Conservation (phyloP, 1,140 invertebrate species). For the Pteromalus puparum region DNA sequence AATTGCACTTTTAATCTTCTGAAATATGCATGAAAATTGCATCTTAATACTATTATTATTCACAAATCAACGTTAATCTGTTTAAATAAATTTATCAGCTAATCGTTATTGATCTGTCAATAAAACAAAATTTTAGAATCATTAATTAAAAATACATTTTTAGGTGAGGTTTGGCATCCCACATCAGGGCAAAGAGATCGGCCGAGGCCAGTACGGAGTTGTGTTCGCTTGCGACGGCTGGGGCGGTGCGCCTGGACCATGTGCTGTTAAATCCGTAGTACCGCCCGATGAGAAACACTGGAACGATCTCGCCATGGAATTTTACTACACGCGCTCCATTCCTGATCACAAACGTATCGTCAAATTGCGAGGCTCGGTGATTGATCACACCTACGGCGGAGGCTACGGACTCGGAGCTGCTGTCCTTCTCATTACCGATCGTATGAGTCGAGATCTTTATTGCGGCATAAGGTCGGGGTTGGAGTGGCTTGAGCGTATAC, state of each 20-base stretch:
- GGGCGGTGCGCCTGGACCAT: conserved; percentile 82
- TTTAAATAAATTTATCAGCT: too few relatives aligned
- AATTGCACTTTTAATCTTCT: neutral
- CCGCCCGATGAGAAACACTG: conserved; percentile 94
- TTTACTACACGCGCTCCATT: conserved; percentile 91
- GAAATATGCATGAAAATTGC: neutral
- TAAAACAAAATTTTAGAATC: neutral
- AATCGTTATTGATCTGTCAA: neutral
- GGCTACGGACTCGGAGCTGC: conserved; percentile 79
- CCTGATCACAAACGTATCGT: conserved; percentile 90
- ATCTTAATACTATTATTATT: too few relatives aligned
- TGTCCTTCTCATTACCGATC: conserved; percentile 87
- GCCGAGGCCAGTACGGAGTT: conserved; percentile 94
- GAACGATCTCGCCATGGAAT: conserved; percentile 95
- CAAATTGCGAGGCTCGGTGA: conserved; percentile 87
- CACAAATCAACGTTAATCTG: too few relatives aligned
- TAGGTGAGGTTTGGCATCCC: conserved; percentile 86
- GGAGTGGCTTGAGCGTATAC: conserved; percentile 81
- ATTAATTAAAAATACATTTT: conserved; percentile 3
- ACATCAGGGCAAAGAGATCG: conserved; percentile 87
- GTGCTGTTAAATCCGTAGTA: conserved; percentile 93
- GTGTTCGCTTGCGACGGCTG: conserved; percentile 90
- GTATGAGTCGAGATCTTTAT: conserved; percentile 86
- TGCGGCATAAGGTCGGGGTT: conserved; percentile 85
- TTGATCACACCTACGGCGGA: conserved; percentile 85